A percentile compares a stretch with the other conserved stretches of the same genome.
phyloP scores from a whole-genome alignment of 2,888 invertebrate genomes.

The Agonopterix alstromeriana region DNA sequence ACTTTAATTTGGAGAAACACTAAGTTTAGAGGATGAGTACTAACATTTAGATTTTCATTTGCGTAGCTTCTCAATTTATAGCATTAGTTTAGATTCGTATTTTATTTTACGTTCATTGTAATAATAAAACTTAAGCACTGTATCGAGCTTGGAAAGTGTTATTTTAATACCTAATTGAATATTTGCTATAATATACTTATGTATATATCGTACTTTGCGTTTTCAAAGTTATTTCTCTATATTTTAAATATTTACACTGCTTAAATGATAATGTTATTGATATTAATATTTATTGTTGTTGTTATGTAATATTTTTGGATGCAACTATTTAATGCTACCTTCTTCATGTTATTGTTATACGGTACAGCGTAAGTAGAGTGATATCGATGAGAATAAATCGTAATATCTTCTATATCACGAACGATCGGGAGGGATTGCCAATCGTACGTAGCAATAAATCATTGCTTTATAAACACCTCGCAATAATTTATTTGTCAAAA shows the following conservation, averaged over 20 bases:
- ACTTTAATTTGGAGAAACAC: conserved; percentile 55
- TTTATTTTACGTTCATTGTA: conserved; percentile 34
- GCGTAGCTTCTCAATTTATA: conserved; percentile 39
- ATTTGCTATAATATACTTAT: conserved; percentile 60
- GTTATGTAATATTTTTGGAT: conserved; percentile 72
- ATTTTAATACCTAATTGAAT: conserved; percentile 65
- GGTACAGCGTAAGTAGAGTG: conserved; percentile 24
- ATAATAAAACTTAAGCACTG: conserved; percentile 45
- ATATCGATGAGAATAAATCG: neutral
- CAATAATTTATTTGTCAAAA: conserved; percentile 61
- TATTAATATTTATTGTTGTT: conserved; percentile 67
- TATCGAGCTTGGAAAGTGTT: conserved; percentile 72
- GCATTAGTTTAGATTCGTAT: conserved; percentile 56
- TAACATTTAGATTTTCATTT: conserved; percentile 58
- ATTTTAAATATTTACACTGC: conserved; percentile 73
- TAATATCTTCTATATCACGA: neutral
- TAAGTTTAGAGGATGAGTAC: conserved; percentile 75
- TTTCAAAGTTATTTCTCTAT: conserved; percentile 57
- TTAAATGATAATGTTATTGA: conserved; percentile 67
- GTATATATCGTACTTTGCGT: conserved; percentile 45
- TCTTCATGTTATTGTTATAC: conserved; percentile 57
- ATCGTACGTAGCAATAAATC: conserved; percentile 27
- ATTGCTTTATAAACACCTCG: conserved; percentile 61
- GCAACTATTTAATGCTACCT: conserved; percentile 62
- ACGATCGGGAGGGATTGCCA: conserved; percentile 15